Evolutionary conservation across 2,797 vertebrate species (phyloP), one percentile per base, ranked within the genome.

Genomic region (Eupleurogrammus muticus): DNA sequence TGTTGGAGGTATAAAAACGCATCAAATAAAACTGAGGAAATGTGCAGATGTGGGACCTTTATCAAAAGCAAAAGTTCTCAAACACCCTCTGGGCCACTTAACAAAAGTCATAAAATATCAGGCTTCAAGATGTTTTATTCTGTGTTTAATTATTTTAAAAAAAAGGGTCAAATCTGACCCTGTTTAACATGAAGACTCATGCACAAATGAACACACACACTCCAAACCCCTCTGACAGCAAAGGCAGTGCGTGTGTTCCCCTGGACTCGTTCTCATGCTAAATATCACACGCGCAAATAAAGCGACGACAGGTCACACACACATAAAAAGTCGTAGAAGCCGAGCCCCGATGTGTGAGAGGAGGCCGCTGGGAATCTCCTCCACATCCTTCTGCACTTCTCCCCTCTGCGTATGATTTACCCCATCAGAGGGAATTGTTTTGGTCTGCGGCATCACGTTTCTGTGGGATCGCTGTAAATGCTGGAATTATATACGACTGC

Each of bases 121-220:
- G 6, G 28, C 28, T 28, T 28, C 28, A 28, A 28, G n/a, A 28
- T 28, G 28, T 28, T 28, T 28, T 28, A 28, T 28, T 28, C 6
- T 6, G 28, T 3, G 28, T 28, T 28, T 28, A n/a, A n/a, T 28
- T 6, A 28, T 28, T 28, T 28, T 28, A 3, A 28, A 28, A 28
- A 28, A 28, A 28, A 3, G 28, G 28, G 28, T 28, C 28, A 28
- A 28, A 6, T 76, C 78, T 80, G 71, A 86, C 79, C 35, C 65
- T 79, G 64, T 13, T 14, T 5, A 54, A n/a, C 19, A 66, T 47
- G 56, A 65, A 69, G 66, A 20, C 67, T 69, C 51, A 56, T 12
- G 70, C 71, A 68, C 66, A 76, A 54, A 77, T 61, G 71, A 72
- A 50, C 62, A 68, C 21, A 13, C 64, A 80, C 64, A 83, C 77